These are phyloP conservation scores for Camelus bactrianus DNA, from an alignment of 2,113 vertebrate genomes.

Conservation along the genomic window DNA sequence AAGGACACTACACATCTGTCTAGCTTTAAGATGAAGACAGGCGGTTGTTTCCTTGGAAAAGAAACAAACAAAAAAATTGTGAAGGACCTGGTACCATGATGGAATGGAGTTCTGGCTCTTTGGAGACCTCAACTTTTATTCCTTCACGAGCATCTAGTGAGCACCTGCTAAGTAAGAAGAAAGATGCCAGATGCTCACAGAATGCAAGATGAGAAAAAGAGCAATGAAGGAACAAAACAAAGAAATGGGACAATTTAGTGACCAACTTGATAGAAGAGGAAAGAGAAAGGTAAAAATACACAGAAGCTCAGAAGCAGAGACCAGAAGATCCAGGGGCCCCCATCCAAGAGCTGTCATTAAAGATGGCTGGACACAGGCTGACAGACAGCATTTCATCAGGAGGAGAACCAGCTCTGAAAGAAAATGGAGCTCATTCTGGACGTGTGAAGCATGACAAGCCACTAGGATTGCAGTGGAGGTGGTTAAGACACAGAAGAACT, in stretches of 20 bases:
- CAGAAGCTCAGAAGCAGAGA: not conserved
- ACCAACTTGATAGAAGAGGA: not conserved
- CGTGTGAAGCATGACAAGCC: fast-evolving
- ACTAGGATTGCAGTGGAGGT: not conserved
- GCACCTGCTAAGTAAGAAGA: not conserved
- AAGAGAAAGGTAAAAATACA: not conserved
- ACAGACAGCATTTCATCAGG: not conserved
- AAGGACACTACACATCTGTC: not conserved
- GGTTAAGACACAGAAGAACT: not conserved
- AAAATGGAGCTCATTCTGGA: not conserved
- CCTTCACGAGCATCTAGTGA: not conserved
- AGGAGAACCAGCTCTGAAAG: not conserved
- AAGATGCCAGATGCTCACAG: not conserved
- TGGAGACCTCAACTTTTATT: not conserved
- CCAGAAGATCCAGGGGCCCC: not conserved
- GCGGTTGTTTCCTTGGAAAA: not conserved
- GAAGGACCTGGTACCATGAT: not conserved
- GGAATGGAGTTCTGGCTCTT: not conserved
- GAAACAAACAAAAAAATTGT: not conserved
- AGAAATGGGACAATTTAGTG: not conserved
- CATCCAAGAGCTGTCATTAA: not conserved
- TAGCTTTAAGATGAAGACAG: not conserved
- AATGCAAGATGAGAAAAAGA: not conserved
- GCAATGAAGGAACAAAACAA: not conserved
- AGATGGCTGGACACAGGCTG: too few species aligned